Evolutionary conservation across 2,888 invertebrate species (phyloP), one percentile per base, ranked within the genome.

Genomic region (Patella ulyssiponensis): DNA sequence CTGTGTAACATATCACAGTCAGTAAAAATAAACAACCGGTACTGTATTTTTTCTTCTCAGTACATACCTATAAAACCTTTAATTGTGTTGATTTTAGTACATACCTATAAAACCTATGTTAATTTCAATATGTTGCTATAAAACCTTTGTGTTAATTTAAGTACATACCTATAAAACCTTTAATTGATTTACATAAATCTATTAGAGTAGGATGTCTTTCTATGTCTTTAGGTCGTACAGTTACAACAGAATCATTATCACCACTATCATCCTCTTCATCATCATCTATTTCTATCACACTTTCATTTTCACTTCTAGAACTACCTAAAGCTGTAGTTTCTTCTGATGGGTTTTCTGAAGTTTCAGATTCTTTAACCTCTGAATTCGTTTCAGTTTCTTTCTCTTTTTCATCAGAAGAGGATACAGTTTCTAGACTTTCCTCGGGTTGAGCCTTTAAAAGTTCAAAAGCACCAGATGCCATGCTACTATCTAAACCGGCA

Each of bases 111-210:
- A 33, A 33, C 33, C 33, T 33, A 3, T 27, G 27, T 33, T 33
- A 7, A 33, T 33, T 27, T 27, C 27, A 27, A 3, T 27, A 3
- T 12, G 15, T 5, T 3, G 4, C 20, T 27, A 56, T 20, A 33
- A 69, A 12, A 17, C 27, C 54, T 27, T 27, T 33, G 7, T 33
- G 5, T 33, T 33, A 5, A 33, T 33, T 33, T 20, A 11, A 73
- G 51, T 53, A 77, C 85, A 80, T 81, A 90, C 91, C 91, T 82
- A 91, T 85, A 75, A 91, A 82, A 64, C 88, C 88, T 78, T 87
- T 88, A 33, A 91, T 82, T 69, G 87, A 87, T 70, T 86, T 86
- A 73, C 87, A 83, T 54, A 88, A 76, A 17, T 87, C 87, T 77
- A 78, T 75, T 14, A 87, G 73, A 4, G 85, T 82, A 15, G 82